Conservation (phyloP, 2,797 vertebrate species). For the Enteromius thamalakanensis region DNA sequence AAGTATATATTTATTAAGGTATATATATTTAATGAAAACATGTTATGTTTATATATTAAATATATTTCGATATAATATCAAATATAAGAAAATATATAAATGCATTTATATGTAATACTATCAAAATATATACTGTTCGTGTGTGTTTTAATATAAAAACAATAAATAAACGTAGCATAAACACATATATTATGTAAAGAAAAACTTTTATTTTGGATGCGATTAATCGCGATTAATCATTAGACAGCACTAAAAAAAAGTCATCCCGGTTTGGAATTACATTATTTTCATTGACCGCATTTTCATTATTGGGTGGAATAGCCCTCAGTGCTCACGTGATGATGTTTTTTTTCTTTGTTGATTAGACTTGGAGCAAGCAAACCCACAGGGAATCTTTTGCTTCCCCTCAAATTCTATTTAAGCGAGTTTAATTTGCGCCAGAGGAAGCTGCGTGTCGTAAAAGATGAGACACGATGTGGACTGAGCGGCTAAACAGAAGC, state of each 20-base stretch:
- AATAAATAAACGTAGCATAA: too few relatives aligned
- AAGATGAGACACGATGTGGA: slow-evolving; percentile 29
- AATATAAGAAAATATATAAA: too few relatives aligned
- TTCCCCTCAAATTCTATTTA: slow-evolving; percentile 50
- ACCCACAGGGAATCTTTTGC: slow-evolving; percentile 21
- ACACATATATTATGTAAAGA: too few relatives aligned
- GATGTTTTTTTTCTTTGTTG: background rate
- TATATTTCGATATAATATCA: too few relatives aligned
- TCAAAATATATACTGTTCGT: too few relatives aligned
- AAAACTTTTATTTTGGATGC: too few relatives aligned
- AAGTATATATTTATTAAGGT: too few relatives aligned
- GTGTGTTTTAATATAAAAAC: too few relatives aligned
- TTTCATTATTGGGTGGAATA: background rate
- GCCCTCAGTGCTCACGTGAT: background rate
- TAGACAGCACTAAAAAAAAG: background rate
- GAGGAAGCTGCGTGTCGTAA: slow-evolving; percentile 17
- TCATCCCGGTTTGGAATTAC: background rate
- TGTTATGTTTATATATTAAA: too few relatives aligned
- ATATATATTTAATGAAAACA: too few relatives aligned
- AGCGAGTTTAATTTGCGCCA: slow-evolving; percentile 40
- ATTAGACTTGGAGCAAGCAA: slow-evolving; percentile 26
- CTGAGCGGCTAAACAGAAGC: slow-evolving; percentile 19
- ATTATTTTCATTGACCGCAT: background rate
- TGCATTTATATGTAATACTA: too few relatives aligned
- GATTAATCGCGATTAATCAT: too few relatives aligned